Evolutionary conservation across 1,140 invertebrate species (phyloP).

Genomic region (Hycleus phaleratus): DNA sequence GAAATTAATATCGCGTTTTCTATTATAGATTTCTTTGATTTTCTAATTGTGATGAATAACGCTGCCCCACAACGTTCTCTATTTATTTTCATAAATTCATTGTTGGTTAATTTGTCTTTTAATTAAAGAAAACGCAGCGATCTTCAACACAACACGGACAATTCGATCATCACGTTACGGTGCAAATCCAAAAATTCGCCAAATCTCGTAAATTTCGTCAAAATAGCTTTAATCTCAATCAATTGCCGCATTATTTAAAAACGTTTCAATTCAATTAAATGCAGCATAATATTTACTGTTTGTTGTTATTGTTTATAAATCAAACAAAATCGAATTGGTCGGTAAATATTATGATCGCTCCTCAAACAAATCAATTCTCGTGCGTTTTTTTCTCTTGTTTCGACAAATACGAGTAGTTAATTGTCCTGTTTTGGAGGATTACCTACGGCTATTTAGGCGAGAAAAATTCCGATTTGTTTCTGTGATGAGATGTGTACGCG

Average conservation of each 20-base stretch:
- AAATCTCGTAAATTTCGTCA: too few relatives aligned
- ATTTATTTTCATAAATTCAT: too few relatives aligned
- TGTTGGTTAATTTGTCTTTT: too few relatives aligned
- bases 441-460: neutral
- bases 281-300: too few relatives aligned
- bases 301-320: neutral
- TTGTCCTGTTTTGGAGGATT: neutral
- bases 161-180: too few relatives aligned
- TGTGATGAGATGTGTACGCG: neutral
- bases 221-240: neutral
- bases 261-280: neutral
- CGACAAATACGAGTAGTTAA: too few relatives aligned
- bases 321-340: neutral
- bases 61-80: too few relatives aligned
- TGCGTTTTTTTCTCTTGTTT: neutral
- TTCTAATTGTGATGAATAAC: neutral
- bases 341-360: conserved; percentile 15
- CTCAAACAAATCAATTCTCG: conserved; percentile 15
- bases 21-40: conserved; percentile 7
- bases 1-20: conserved; percentile 8
- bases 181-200: too few relatives aligned
- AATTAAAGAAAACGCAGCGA: too few relatives aligned
- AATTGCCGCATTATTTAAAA: too few relatives aligned
- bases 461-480: neutral
- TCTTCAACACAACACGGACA: too few relatives aligned